Conservation (phyloP, 2,113 vertebrate species). For the Lepus europaeus region DNA sequence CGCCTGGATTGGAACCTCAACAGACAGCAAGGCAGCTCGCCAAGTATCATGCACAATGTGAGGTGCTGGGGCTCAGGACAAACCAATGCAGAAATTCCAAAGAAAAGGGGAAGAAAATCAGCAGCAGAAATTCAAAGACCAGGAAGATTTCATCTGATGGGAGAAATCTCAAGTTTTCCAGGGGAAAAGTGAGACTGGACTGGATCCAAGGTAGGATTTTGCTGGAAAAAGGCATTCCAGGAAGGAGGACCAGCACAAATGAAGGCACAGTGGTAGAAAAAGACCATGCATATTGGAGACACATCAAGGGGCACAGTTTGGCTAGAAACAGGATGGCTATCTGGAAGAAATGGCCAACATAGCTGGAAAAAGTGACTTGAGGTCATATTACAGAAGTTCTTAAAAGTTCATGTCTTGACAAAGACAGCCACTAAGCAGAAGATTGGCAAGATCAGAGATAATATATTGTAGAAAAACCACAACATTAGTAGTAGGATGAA, state of each 20-base stretch:
- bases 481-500: neutral
- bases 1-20: neutral
- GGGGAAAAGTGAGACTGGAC: neutral
- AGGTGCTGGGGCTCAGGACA: neutral
- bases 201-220: neutral
- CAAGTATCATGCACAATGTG: neutral
- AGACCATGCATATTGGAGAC: neutral
- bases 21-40: neutral
- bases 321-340: neutral
- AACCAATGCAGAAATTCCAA: neutral
- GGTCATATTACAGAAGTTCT: neutral
- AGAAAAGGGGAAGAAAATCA: neutral
- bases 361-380: slow-evolving; percentile 1
- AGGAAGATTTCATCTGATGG: neutral
- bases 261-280: neutral
- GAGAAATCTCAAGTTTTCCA: neutral
- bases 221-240: neutral
- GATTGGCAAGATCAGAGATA: neutral
- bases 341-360: neutral
- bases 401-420: slow-evolving; percentile 1
- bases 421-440: neutral
- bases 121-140: neutral
- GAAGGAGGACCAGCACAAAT: neutral
- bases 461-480: neutral
- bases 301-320: neutral